Percentiles rank a stretch among this genome's conserved stretches.
phyloP scores from a whole-genome alignment of 2,113 vertebrate species.

The Lontra canadensis region DNA sequence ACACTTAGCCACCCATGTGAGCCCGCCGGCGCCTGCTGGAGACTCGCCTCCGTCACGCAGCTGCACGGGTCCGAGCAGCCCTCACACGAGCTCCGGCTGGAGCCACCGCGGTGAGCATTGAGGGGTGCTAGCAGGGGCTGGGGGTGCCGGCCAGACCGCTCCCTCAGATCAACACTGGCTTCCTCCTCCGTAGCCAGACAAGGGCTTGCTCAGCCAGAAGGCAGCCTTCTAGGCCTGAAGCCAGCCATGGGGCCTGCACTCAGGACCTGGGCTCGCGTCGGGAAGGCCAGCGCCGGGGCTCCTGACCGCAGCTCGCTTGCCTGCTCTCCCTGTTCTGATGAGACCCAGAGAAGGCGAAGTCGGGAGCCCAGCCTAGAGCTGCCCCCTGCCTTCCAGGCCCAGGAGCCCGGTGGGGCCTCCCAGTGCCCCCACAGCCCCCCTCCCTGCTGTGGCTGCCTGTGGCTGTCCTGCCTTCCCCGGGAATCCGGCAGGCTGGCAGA shows the following conservation, averaged over 20 bases:
- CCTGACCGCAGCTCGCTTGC: neutral
- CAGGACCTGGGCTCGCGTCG: accelerated
- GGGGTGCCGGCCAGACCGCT: accelerated
- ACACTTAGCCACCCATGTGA: neutral
- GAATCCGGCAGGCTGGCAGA: neutral
- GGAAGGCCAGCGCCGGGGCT: accelerated
- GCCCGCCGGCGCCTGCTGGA: neutral
- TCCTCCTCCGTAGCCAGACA: neutral
- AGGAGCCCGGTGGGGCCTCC: neutral
- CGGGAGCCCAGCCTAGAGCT: neutral
- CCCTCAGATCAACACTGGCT: accelerated
- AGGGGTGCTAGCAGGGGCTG: neutral
- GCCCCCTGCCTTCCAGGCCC: neutral
- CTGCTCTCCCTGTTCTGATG: neutral
- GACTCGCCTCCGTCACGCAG: too few species aligned
- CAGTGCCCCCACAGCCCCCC: accelerated
- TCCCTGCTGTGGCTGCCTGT: neutral
- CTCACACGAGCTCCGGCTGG: neutral
- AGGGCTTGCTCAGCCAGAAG: neutral
- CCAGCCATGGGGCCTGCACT: neutral
- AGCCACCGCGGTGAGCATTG: accelerated
- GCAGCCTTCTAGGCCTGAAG: accelerated
- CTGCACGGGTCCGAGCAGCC: accelerated
- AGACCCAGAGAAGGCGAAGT: neutral
- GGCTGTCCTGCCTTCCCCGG: neutral